Evolutionary conservation across 2,888 invertebrate species (phyloP).

Genomic region (Nowickia ferox): DNA sequence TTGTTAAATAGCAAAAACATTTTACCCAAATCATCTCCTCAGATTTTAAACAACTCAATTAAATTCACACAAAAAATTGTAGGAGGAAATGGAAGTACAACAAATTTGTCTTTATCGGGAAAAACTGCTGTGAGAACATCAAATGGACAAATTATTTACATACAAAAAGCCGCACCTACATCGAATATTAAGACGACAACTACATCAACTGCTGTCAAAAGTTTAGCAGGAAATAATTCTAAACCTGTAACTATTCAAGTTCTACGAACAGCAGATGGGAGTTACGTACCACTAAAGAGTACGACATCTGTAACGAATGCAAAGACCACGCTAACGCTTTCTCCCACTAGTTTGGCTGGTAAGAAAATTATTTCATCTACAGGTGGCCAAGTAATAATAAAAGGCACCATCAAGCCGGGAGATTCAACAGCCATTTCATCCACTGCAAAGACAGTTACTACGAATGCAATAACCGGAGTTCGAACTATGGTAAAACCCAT

Average conservation of each 20-base stretch:
- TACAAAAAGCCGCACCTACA: constrained; percentile 80
- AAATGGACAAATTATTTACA: constrained; percentile 83
- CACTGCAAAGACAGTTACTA: constrained; percentile 49
- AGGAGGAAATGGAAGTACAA: constrained; percentile 16
- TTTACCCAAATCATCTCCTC: constrained; percentile 70
- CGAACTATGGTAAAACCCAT: constrained; percentile 49
- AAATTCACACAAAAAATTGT: constrained; percentile 70
- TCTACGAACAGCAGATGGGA: constrained; percentile 76
- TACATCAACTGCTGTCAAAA: constrained; percentile 33
- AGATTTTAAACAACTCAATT: constrained; percentile 62
- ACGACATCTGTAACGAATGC: constrained; percentile 48
- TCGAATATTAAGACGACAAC: constrained; percentile 28
- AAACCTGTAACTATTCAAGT: constrained; percentile 77
- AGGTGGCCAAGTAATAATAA: constrained; percentile 73
- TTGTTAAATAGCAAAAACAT: constrained; percentile 72
- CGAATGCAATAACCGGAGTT: constrained; percentile 46
- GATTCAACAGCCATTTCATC: constrained; percentile 50
- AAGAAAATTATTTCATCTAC: constrained; percentile 74
- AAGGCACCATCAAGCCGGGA: constrained; percentile 66
- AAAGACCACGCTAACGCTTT: constrained; percentile 74
- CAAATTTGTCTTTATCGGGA: constrained; percentile 68
- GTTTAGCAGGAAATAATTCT: constrained; percentile 36
- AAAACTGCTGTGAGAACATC: constrained; percentile 78
- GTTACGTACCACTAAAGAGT: constrained; percentile 75
- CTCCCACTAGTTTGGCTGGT: constrained; percentile 72